Conservation (phyloP, 2,888 invertebrate genomes). For the Acheta domesticus region DNA sequence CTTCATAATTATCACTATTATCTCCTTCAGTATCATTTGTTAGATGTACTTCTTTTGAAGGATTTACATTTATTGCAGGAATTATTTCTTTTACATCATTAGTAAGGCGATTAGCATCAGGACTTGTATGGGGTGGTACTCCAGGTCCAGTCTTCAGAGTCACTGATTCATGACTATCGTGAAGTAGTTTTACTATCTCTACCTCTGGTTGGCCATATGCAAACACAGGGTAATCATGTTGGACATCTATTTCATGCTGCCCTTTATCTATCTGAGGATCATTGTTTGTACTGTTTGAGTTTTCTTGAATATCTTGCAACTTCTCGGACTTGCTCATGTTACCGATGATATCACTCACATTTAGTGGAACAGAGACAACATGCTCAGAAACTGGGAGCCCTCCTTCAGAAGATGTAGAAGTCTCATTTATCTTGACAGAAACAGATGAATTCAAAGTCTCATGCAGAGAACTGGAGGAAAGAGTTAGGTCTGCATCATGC, state of each 20-base stretch:
- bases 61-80: neutral
- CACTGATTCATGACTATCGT: slow-evolving; percentile 39
- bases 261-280: slow-evolving; percentile 31
- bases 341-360: slow-evolving; percentile 30
- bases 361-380: slow-evolving; percentile 37
- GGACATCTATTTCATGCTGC: slow-evolving; percentile 37
- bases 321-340: slow-evolving; percentile 22
- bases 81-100: slow-evolving; percentile 36
- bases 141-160: slow-evolving; percentile 35
- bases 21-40: neutral
- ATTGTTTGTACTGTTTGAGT: slow-evolving; percentile 22
- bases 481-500: slow-evolving; percentile 35
- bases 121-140: slow-evolving; percentile 36
- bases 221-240: slow-evolving; percentile 41
- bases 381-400: slow-evolving; percentile 29
- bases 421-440: neutral
- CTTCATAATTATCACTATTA: slow-evolving; percentile 11
- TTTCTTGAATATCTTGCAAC: slow-evolving; percentile 31
- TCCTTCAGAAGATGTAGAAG: slow-evolving; percentile 22
- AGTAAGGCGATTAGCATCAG: slow-evolving; percentile 39
- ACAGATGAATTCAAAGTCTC: slow-evolving; percentile 18
- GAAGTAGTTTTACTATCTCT: slow-evolving; percentile 50
- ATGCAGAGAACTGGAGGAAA: slow-evolving; percentile 26
- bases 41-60: neutral
- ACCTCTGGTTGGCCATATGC: slow-evolving; percentile 49